phyloP scores from a whole-genome alignment of 2,113 vertebrate genomes.

The Vombatus ursinus region DNA sequence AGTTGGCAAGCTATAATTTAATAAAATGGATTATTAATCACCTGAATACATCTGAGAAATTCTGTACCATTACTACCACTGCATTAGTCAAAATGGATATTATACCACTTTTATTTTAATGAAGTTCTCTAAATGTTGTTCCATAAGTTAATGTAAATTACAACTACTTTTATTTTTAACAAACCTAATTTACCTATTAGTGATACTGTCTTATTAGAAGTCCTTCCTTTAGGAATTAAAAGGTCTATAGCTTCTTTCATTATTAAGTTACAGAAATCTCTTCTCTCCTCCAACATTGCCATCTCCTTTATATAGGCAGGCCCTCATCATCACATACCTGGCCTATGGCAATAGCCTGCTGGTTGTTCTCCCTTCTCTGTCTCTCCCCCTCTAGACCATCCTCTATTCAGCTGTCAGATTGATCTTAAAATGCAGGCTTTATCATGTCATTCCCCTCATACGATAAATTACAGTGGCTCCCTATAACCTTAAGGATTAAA shows the following conservation, averaged over 20 bases:
- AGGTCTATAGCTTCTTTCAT: neutral
- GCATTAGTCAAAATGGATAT: neutral
- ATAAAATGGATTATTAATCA: slow-evolving; percentile 41
- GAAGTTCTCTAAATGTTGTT: neutral
- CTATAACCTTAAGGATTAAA: neutral
- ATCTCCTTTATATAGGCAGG: no score
- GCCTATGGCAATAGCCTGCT: neutral
- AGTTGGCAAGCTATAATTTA: slow-evolving; percentile 89
- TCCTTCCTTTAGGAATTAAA: neutral
- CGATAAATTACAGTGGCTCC: neutral
- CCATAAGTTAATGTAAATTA: neutral
- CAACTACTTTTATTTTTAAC: neutral
- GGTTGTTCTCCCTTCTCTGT: neutral
- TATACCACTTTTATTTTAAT: neutral
- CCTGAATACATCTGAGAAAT: neutral
- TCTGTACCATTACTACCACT: neutral
- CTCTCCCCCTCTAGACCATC: neutral
- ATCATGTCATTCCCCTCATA: neutral
- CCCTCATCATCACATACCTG: neutral
- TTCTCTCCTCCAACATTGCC: neutral
- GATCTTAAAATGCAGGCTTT: neutral
- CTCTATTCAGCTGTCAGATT: neutral
- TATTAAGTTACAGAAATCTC: neutral
- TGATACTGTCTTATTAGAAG: neutral
- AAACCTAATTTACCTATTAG: neutral